These are phyloP conservation scores for Amblyjoppa fuscipennis DNA, from an alignment of 2,888 invertebrate genomes.

Conservation along the genomic window DNA sequence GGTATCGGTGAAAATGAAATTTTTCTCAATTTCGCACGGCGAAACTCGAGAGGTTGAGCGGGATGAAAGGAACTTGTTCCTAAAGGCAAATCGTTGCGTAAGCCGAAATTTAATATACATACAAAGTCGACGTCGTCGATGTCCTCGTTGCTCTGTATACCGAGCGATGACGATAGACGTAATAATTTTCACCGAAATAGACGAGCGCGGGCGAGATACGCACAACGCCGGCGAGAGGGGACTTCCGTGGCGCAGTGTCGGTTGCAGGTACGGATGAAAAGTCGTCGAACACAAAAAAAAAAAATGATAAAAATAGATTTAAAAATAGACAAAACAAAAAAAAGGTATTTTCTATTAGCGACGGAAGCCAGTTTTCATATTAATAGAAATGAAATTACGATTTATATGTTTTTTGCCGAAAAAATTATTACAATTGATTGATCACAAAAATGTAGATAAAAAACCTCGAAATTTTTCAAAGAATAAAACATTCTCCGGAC, in stretches of 20 bases:
- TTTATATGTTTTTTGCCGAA: too few relatives aligned
- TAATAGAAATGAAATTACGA: too few relatives aligned
- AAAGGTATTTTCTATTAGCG: background rate
- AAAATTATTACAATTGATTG: too few relatives aligned
- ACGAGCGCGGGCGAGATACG: conserved; percentile 13
- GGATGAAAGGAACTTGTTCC: too few relatives aligned
- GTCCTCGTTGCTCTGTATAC: conserved; percentile 33
- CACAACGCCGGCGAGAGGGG: background rate
- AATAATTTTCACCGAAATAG: conserved; percentile 54
- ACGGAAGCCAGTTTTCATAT: too few relatives aligned
- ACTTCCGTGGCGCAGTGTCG: conserved; percentile 1
- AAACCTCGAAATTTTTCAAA: too few relatives aligned
- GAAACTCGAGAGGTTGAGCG: background rate
- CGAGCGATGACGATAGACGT: conserved; percentile 50
- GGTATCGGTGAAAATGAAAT: background rate
- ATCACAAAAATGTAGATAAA: too few relatives aligned
- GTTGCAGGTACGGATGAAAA: background rate
- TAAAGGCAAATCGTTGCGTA: conserved; percentile 33
- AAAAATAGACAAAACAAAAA: background rate
- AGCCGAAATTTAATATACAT: background rate
- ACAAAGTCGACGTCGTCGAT: background rate
- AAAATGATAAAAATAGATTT: too few relatives aligned
- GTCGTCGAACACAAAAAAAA: background rate
- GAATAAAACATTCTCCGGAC: too few relatives aligned
- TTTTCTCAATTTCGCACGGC: conserved; percentile 2